Percentiles rank a stretch among this genome's conserved stretches.
These are phyloP conservation scores for Drosophila truncata DNA, from an alignment of 1,140 invertebrate species.

Conservation along the genomic window DNA sequence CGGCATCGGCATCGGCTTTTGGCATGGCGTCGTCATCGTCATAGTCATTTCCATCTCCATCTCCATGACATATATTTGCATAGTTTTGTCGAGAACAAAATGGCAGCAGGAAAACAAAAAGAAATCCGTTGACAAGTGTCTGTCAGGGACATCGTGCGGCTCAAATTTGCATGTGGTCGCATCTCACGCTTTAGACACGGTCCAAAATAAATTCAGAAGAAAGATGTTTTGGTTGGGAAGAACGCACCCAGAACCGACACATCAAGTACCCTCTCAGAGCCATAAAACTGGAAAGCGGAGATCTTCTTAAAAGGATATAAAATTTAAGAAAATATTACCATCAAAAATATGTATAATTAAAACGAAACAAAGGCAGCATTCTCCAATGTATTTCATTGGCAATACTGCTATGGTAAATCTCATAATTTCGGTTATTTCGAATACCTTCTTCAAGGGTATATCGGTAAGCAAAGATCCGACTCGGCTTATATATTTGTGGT, in stretches of 20 bases:
- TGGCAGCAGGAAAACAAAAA: slow-evolving; percentile 52
- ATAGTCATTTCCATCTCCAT: slow-evolving; percentile 34
- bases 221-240: background rate
- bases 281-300: background rate
- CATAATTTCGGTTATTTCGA: background rate
- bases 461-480: slow-evolving; percentile 8
- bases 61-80: slow-evolving; percentile 80
- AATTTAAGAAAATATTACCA: no score
- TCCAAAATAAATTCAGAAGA: slow-evolving; percentile 21
- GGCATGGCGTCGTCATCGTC: slow-evolving; percentile 22
- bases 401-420: background rate
- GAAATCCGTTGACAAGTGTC: slow-evolving; percentile 78
- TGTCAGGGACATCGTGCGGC: slow-evolving; percentile 69
- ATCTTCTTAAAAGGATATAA: no score
- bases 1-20: slow-evolving; percentile 3
- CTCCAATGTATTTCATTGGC: background rate
- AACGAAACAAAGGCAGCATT: no score
- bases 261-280: background rate
- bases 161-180: slow-evolving; percentile 77
- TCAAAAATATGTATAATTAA: background rate
- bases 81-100: slow-evolving; percentile 74
- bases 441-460: slow-evolving; percentile 36
- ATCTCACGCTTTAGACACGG: slow-evolving; percentile 69
- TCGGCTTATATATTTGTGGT: slow-evolving; percentile 37
- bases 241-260: background rate